Evolutionary conservation across 2,888 invertebrate species (phyloP).

Genomic region (Sussaba pulchella): DNA sequence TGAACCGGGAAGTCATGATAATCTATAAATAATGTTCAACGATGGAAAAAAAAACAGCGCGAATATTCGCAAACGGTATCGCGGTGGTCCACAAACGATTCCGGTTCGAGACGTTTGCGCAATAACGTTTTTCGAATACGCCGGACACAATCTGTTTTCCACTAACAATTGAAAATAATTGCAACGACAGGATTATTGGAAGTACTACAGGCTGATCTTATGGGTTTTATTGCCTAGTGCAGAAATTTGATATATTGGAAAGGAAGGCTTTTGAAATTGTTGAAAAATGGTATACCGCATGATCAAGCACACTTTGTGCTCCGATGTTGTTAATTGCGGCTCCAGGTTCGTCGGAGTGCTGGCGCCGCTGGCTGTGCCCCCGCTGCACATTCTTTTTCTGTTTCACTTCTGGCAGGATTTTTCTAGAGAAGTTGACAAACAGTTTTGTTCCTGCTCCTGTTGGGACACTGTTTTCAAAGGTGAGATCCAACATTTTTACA

Average conservation of each 20-base stretch:
- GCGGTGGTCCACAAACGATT: slow-evolving; percentile 18
- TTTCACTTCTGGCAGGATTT: slow-evolving; percentile 89
- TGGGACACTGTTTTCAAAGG: slow-evolving; percentile 93
- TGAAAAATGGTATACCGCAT: slow-evolving; percentile 70
- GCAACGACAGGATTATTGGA: slow-evolving; percentile 2
- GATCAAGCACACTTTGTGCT: slow-evolving; percentile 76
- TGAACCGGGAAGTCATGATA: too few relatives aligned
- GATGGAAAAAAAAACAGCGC: slow-evolving; percentile 49
- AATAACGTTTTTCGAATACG: slow-evolving; percentile 6
- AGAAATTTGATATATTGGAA: neutral
- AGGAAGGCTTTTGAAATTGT: neutral
- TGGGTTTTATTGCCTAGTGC: neutral
- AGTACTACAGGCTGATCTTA: neutral
- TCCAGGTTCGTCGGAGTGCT: slow-evolving; percentile 80
- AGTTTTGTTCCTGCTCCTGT: slow-evolving; percentile 89
- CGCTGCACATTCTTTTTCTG: slow-evolving; percentile 87
- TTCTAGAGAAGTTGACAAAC: slow-evolving; percentile 88
- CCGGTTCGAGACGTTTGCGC: slow-evolving; percentile 39
- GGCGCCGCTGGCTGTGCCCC: slow-evolving; percentile 85
- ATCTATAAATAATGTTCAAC: slow-evolving; percentile 65
- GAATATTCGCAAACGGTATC: slow-evolving; percentile 50
- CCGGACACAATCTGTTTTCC: slow-evolving; percentile 13
- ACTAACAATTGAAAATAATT: slow-evolving; percentile 31
- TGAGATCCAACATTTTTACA: slow-evolving; percentile 76
- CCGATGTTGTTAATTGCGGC: slow-evolving; percentile 78